Percentiles rank a stretch among this genome's conserved stretches.
These are phyloP conservation scores for Hemistola chrysoprasaria DNA, from an alignment of 2,888 invertebrate species.

Conservation along the genomic window DNA sequence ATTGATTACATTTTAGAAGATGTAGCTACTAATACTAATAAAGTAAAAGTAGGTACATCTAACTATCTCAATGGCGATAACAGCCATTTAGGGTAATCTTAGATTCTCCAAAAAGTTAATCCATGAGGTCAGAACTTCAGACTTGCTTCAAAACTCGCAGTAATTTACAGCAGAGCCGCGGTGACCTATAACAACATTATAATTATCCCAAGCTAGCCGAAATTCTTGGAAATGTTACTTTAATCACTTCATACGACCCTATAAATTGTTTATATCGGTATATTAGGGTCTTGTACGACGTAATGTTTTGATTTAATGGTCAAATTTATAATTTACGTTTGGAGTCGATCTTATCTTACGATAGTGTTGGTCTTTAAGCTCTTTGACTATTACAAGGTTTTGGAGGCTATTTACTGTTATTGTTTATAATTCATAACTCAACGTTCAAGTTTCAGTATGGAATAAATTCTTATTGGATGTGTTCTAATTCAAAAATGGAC, in stretches of 20 bases:
- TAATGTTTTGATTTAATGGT: constrained; percentile 59
- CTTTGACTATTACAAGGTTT: constrained; percentile 1
- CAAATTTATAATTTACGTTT: constrained; percentile 48
- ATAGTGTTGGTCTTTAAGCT: neutral
- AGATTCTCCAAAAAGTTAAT: neutral
- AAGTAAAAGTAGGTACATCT: too few species aligned
- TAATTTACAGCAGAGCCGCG: constrained; percentile 31
- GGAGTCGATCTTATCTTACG: constrained; percentile 20
- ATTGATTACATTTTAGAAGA: too few species aligned
- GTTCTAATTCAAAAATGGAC: constrained; percentile 10
- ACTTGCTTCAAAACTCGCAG: constrained; percentile 9
- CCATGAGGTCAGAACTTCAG: constrained; percentile 5
- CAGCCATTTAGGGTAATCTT: neutral
- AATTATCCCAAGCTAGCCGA: constrained; percentile 60
- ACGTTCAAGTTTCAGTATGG: too few species aligned
- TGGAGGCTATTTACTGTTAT: too few species aligned
- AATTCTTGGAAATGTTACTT: constrained; percentile 71
- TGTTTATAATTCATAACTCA: too few species aligned
- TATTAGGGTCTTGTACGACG: constrained; percentile 56
- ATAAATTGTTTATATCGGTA: constrained; percentile 63
- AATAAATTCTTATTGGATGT: too few species aligned
- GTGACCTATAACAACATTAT: constrained; percentile 69
- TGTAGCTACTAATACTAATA: too few species aligned
- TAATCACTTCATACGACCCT: constrained; percentile 73
- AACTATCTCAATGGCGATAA: too few species aligned